A percentile compares a stretch with the other conserved stretches of the same genome.
Conservation (phyloP, 2,888 invertebrate species). For the Pseudococcus jackbeardsleyi region DNA sequence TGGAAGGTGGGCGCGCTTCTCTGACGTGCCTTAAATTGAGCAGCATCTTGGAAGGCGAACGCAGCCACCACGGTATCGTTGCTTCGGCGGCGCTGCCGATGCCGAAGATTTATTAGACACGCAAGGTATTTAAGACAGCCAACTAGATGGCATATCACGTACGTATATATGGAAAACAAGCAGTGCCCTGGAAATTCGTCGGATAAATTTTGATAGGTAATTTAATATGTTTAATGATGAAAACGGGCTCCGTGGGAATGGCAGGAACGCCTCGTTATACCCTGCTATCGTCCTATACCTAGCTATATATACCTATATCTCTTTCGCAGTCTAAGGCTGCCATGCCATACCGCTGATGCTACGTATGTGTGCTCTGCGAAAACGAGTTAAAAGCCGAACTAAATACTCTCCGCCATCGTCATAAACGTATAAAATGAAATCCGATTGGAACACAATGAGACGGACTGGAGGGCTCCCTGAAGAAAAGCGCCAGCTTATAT, state of each 20-base stretch:
- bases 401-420: slow-evolving; percentile 56
- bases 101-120: slow-evolving; percentile 63
- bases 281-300: background rate
- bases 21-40: slow-evolving; percentile 59
- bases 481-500: slow-evolving; percentile 59
- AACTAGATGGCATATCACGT: slow-evolving; percentile 62
- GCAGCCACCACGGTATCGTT: no score
- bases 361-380: background rate
- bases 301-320: background rate
- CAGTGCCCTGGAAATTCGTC: slow-evolving; percentile 45
- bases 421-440: slow-evolving; percentile 60
- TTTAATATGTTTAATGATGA: slow-evolving; percentile 64
- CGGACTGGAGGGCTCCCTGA: slow-evolving; percentile 60
- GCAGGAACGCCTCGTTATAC: background rate
- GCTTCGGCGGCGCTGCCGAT: background rate
- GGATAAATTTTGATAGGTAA: slow-evolving; percentile 64
- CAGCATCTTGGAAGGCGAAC: background rate
- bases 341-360: no score
- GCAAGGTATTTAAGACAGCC: slow-evolving; percentile 62
- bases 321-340: no score
- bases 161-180: slow-evolving; percentile 26
- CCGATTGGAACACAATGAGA: slow-evolving; percentile 63
- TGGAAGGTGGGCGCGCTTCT: slow-evolving; percentile 16
- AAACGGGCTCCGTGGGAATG: slow-evolving; percentile 58
- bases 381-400: slow-evolving; percentile 59